Percentiles rank a stretch among this genome's conserved stretches.
Evolutionary conservation across 2,113 vertebrate species (phyloP).

Genomic region (Stomatorhinus ivindoensis): DNA sequence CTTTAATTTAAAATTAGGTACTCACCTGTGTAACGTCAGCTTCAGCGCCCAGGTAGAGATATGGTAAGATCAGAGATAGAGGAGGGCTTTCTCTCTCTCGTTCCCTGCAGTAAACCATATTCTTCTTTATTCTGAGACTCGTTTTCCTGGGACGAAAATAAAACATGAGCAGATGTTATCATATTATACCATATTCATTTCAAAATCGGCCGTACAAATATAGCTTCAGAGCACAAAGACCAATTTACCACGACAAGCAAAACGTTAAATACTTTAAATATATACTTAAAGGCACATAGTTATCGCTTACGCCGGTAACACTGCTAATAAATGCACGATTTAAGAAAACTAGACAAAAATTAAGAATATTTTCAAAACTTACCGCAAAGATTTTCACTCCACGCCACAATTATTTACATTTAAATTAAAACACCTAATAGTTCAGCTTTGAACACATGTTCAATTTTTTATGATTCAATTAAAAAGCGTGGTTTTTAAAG

Average conservation of each 20-base stretch:
- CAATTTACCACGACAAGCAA: background rate
- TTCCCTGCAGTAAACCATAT: conserved; percentile 54
- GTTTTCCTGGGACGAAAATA: background rate
- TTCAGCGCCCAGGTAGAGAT: conserved; percentile 70
- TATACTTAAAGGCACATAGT: background rate
- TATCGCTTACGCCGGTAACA: background rate
- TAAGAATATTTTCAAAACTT: background rate
- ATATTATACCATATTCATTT: background rate
- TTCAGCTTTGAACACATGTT: background rate
- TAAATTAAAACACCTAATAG: background rate
- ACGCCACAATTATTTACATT: background rate
- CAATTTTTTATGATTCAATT: background rate
- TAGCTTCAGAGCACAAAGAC: background rate
- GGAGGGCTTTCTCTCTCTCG: conserved; percentile 42
- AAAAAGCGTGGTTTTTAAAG: background rate
- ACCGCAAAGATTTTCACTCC: background rate
- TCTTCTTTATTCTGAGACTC: conserved; percentile 10
- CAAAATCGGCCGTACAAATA: background rate
- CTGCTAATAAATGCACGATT: background rate
- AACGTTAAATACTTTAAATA: background rate
- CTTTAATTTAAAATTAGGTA: background rate
- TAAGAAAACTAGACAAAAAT: background rate
- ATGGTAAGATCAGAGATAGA: conserved; percentile 62
- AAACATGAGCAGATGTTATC: background rate
- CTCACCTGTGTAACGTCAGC: conserved; percentile 65